phyloP scores from a whole-genome alignment of 2,113 vertebrate genomes.

The Aphelocoma coerulescens region DNA sequence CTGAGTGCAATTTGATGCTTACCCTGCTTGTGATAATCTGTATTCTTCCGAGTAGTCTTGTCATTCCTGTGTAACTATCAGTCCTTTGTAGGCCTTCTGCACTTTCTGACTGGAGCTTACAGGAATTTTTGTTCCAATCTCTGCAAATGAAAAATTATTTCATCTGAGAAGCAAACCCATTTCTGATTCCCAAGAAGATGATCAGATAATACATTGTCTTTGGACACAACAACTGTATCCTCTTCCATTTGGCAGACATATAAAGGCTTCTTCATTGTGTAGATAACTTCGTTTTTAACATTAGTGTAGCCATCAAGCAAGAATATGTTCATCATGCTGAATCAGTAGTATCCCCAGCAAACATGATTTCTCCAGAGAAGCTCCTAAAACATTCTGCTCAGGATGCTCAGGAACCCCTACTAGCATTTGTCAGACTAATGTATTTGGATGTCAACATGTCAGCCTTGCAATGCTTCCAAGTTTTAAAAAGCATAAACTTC shows the following conservation, averaged over 20 bases:
- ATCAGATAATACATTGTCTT: neutral
- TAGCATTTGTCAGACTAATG: neutral
- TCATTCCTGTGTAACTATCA: neutral
- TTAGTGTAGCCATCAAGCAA: neutral
- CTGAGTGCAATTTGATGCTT: neutral
- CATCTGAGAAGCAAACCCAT: fast-evolving
- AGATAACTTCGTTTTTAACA: neutral
- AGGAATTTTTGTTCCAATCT: neutral
- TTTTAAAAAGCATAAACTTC: neutral
- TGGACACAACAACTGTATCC: neutral
- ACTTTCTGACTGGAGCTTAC: neutral
- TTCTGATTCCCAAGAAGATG: neutral
- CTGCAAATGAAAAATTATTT: neutral
- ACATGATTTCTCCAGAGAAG: neutral
- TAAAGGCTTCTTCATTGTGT: neutral
- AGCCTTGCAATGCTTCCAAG: neutral
- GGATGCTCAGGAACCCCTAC: neutral
- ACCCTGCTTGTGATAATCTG: neutral
- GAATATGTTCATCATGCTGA: neutral
- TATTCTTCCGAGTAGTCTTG: neutral
- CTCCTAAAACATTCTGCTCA: neutral
- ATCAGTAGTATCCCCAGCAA: neutral
- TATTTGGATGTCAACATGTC: neutral
- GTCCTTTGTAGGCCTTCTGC: neutral
- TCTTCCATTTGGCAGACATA: neutral